These are phyloP conservation scores for Lithophane leautieri DNA, from an alignment of 2,888 invertebrate genomes.

Conservation along the genomic window DNA sequence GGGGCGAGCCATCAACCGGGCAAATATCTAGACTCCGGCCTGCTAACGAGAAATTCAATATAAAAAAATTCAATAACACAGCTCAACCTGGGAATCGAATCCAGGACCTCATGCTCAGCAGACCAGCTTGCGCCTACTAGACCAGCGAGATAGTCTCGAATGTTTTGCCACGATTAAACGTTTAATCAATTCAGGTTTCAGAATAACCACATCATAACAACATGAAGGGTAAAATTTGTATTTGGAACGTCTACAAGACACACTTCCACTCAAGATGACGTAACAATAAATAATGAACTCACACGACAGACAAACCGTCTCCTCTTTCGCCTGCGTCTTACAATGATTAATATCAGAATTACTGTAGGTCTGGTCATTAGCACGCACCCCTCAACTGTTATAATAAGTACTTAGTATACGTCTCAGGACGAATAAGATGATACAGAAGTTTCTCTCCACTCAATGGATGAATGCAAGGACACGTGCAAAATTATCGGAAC, in stretches of 20 bases:
- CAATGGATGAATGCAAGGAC: neutral
- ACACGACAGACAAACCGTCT: neutral
- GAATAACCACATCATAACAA: neutral
- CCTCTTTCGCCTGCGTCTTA: neutral
- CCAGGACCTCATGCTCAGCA: no score
- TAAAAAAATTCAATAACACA: no score
- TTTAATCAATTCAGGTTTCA: no score
- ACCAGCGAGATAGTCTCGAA: no score
- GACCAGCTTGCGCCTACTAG: no score
- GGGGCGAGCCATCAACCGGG: no score
- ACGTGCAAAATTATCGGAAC: no score
- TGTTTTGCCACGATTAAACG: no score
- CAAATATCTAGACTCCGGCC: no score
- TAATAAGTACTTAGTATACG: slow-evolving; percentile 2
- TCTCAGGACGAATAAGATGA: neutral
- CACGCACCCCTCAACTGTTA: slow-evolving; percentile 17
- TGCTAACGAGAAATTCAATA: no score
- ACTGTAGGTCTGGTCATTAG: slow-evolving; percentile 11
- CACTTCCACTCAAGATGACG: neutral
- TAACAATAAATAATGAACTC: slow-evolving; percentile 21
- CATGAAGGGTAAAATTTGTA: neutral
- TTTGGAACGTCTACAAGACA: neutral
- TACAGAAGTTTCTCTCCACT: slow-evolving; percentile 12
- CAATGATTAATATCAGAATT: slow-evolving; percentile 42
- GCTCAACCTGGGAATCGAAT: no score